These are phyloP conservation scores for Orussus abietinus DNA, from an alignment of 1,140 invertebrate species.

Conservation along the genomic window DNA sequence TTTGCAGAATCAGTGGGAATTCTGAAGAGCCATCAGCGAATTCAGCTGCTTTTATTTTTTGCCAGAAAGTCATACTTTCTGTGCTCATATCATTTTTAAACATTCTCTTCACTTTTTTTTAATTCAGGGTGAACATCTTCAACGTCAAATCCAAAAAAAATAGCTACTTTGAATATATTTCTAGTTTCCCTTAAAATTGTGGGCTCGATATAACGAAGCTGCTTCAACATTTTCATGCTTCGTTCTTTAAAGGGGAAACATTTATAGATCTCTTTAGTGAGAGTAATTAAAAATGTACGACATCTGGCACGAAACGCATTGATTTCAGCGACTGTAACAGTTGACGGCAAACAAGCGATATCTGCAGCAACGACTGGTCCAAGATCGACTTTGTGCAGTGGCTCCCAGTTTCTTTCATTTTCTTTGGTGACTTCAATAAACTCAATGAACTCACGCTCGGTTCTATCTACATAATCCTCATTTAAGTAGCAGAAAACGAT, in stretches of 20 bases:
- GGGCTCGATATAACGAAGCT: slow-evolving; percentile 11
- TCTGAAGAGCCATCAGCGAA: background rate
- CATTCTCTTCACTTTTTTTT: slow-evolving; percentile 10
- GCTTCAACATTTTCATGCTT: slow-evolving; percentile 12
- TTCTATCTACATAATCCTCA: slow-evolving; percentile 13
- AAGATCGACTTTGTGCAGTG: slow-evolving; percentile 11
- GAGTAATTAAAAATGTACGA: slow-evolving; percentile 9
- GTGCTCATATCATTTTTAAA: slow-evolving; percentile 11
- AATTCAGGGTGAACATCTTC: slow-evolving; percentile 12
- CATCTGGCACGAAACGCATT: slow-evolving; percentile 9
- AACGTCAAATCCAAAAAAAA: slow-evolving; percentile 1
- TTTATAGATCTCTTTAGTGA: slow-evolving; percentile 12
- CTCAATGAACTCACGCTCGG: slow-evolving; percentile 11
- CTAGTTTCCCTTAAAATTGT: slow-evolving; percentile 1
- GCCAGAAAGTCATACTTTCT: slow-evolving; percentile 14
- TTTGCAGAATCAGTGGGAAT: slow-evolving; percentile 4
- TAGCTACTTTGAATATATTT: background rate
- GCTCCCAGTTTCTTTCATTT: slow-evolving; percentile 10
- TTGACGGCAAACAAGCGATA: slow-evolving; percentile 10
- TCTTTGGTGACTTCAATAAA: slow-evolving; percentile 8
- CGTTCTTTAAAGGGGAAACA: slow-evolving; percentile 13
- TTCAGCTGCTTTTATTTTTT: slow-evolving; percentile 7
- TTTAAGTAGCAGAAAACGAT: slow-evolving; percentile 12
- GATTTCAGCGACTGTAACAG: slow-evolving; percentile 6
- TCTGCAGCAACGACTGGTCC: slow-evolving; percentile 11